A percentile compares a stretch with the other conserved stretches of the same genome.
phyloP scores from a whole-genome alignment of 2,888 invertebrate species.

The Mamestra brassicae region DNA sequence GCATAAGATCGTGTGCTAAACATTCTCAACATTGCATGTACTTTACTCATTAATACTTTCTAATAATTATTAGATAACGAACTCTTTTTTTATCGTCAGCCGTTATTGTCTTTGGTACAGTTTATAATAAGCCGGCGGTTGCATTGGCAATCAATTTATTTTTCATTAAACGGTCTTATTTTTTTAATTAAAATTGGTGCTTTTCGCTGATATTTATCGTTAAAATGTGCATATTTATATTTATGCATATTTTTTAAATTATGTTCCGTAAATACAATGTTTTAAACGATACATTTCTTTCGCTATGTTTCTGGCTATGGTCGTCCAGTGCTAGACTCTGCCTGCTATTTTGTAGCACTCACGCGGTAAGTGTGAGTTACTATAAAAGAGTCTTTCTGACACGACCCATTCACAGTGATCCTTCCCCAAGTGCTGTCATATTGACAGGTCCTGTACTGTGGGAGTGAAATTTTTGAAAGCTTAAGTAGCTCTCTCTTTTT shows the following conservation, averaged over 20 bases:
- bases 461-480: too few species aligned
- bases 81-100: conserved; percentile 55
- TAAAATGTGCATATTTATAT: neutral
- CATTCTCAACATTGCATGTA: conserved; percentile 57
- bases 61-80: conserved; percentile 61
- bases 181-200: conserved; percentile 26
- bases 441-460: too few species aligned
- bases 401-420: too few species aligned
- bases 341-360: too few species aligned
- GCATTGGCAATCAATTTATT: conserved; percentile 20
- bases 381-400: too few species aligned
- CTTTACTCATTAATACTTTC: conserved; percentile 59
- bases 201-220: conserved; percentile 9
- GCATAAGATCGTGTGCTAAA: conserved; percentile 42
- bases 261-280: too few species aligned
- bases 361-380: too few species aligned
- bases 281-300: too few species aligned
- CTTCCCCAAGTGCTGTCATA: too few species aligned
- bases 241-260: neutral
- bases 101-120: conserved; percentile 52
- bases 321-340: too few species aligned
- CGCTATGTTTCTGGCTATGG: too few species aligned
- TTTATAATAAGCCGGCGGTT: conserved; percentile 29
- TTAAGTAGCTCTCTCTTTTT: too few species aligned
- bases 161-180: conserved; percentile 25